These are phyloP conservation scores for Podocnemis expansa DNA, from an alignment of 2,113 vertebrate species.

Conservation along the genomic window DNA sequence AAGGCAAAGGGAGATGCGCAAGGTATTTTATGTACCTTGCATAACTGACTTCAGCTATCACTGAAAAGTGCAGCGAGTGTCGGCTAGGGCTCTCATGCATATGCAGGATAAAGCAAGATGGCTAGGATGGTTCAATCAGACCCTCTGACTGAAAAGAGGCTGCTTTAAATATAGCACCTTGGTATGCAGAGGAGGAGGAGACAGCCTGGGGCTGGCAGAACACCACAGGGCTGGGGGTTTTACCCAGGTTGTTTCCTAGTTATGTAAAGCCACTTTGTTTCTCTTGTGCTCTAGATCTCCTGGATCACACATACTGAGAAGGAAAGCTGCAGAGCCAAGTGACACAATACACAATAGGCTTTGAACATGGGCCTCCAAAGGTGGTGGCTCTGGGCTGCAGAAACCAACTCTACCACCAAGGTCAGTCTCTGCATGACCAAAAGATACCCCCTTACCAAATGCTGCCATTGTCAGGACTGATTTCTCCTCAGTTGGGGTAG, in stretches of 20 bases:
- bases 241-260: neutral
- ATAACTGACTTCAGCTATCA: too few species aligned
- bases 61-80: too few species aligned
- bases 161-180: neutral
- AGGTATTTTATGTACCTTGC: too few species aligned
- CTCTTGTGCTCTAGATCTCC: neutral
- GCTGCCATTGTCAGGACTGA: conserved; percentile 56
- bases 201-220: neutral
- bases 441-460: conserved; percentile 46
- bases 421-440: neutral
- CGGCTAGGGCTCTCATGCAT: too few species aligned
- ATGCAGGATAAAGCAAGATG: neutral
- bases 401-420: neutral
- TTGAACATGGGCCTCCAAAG: neutral
- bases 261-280: neutral
- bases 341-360: neutral
- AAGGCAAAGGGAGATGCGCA: too few species aligned
- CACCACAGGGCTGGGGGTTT: neutral
- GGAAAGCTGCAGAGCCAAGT: neutral
- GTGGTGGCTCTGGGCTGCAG: neutral
- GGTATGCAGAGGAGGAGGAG: neutral
- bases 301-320: neutral
- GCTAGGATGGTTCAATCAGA: neutral
- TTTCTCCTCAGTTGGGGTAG: conserved; percentile 8
- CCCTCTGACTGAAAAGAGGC: neutral